Base-by-base conservation (phyloP, 1,140 invertebrate genomes). In the Orussus abietinus region DNA sequence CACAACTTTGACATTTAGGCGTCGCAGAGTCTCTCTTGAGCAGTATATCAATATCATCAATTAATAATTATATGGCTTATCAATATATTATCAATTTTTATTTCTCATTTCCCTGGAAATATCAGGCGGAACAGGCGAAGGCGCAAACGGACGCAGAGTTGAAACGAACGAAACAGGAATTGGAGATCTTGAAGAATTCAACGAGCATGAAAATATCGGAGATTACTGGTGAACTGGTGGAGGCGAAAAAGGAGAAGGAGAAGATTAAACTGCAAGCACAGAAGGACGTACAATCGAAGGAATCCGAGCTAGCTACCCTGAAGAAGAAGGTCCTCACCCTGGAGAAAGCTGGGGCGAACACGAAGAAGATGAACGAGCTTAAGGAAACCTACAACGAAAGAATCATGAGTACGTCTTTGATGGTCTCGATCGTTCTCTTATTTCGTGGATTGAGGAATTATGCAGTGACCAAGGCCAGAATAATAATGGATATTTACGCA, bases 311-410 rank as follows among this genome's bases (percentile, higher is more conserved):
- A 26, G 72, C 77, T 2, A 72, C 69, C 10, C 62, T 87, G 7
- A 83, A 81, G 52, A 79, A 76, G 19, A 85, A 85, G 65, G 72
- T 82, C 33, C 74, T 75, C 50, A 64, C 78, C 13, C 57, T 83
- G 15, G 80, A 84, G 59, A 75, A 80, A 45, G 75, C 77, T 32
- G 77, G 78, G 15, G 67, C 75, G 12, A 77, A 76, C 22, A 75
- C 75, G 4, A 84, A 83, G 54, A 80, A 80, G 52, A 76, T 84
- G 45, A 72, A 77, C 15, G 80, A 84, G 52, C 59, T 84, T 26
- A 83, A 82, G 53, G 75, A 83, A 54, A 81, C 80, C 54, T 78
- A 82, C 46, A 78, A 82, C 61, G 80, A 82, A 33, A 77, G 75
- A 57, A 79, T 85, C 46, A 77, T 81, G 58, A 82, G 83, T 86